These are phyloP conservation scores for Dipodomys ordii DNA, from an alignment of 2,113 vertebrate species.

Conservation along the genomic window DNA sequence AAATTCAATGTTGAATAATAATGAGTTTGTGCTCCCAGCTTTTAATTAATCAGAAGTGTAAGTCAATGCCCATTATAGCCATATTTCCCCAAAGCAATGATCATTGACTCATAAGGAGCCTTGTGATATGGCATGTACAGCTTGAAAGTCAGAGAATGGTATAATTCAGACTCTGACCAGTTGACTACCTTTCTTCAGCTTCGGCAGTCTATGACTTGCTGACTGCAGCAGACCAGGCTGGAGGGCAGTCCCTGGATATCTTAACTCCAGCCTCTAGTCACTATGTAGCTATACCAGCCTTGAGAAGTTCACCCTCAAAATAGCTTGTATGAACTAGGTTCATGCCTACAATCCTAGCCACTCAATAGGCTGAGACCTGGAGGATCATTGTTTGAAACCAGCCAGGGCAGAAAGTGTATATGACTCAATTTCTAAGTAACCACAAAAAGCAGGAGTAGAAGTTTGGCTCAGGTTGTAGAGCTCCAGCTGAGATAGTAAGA, in stretches of 20 bases:
- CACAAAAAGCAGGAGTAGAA: no score
- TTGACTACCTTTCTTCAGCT: background rate
- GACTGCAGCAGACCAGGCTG: background rate
- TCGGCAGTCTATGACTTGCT: background rate
- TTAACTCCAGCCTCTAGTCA: background rate
- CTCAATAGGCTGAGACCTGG: no score
- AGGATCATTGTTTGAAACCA: no score
- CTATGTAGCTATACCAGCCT: background rate
- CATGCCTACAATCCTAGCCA: no score
- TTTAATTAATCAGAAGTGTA: background rate
- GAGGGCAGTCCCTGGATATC: background rate
- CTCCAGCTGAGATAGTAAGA: no score
- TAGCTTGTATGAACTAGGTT: no score
- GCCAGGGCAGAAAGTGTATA: no score
- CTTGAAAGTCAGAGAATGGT: background rate
- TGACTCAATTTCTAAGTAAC: no score
- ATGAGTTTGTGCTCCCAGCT: background rate
- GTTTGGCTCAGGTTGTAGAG: no score
- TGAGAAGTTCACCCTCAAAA: background rate
- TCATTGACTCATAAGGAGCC: background rate
- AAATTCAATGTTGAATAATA: slow-evolving; percentile 22
- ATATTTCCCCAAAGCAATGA: slow-evolving; percentile 26
- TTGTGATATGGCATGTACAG: background rate
- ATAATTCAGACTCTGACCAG: background rate
- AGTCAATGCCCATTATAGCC: background rate